Evolutionary conservation across 2,113 vertebrate species (phyloP).

Genomic region (Nesoenas mayeri): DNA sequence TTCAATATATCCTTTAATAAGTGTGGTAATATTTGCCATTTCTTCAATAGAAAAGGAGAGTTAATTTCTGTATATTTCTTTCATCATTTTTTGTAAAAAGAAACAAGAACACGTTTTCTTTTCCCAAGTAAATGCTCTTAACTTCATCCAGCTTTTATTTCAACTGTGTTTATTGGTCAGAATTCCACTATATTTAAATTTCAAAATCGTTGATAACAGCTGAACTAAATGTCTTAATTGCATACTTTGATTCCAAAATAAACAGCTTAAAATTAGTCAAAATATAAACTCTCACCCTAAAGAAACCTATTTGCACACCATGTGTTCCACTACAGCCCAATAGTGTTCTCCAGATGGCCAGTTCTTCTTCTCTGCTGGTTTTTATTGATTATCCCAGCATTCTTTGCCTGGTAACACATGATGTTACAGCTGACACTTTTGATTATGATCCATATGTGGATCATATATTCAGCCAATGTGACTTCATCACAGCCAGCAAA

Average conservation of each 20-base stretch:
- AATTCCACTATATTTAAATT: background rate
- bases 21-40: background rate
- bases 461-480: background rate
- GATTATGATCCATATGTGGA: background rate
- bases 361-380: background rate
- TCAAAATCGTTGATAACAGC: background rate
- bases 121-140: background rate
- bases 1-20: background rate
- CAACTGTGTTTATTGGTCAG: background rate
- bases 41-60: background rate
- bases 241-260: background rate
- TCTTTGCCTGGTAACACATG: background rate
- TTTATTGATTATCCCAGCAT: background rate
- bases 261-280: background rate
- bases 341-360: background rate
- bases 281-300: background rate
- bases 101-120: background rate
- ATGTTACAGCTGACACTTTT: background rate
- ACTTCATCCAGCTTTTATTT: background rate
- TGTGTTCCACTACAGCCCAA: background rate
- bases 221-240: background rate
- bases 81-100: background rate
- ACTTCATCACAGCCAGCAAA: background rate
- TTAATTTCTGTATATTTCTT: background rate
- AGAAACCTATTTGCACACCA: background rate